These are phyloP conservation scores for Orthosia incerta DNA, from an alignment of 2,888 invertebrate genomes.

Conservation along the genomic window DNA sequence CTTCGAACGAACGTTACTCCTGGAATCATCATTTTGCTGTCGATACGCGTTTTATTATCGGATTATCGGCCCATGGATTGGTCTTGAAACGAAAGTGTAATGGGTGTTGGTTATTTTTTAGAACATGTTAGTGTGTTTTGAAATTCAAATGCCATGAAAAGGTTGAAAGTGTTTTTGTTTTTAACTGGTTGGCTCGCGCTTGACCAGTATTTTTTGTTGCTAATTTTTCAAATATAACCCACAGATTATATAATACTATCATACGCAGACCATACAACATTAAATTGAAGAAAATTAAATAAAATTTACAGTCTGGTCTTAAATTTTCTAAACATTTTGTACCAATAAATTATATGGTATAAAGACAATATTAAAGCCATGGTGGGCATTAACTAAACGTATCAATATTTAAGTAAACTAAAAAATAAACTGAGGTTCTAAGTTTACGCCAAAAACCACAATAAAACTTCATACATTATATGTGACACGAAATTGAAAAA, in stretches of 20 bases:
- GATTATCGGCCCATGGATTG: constrained; percentile 9
- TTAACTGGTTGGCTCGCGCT: no score
- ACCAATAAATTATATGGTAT: not conserved
- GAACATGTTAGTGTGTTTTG: not conserved
- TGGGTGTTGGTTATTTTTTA: constrained; percentile 2
- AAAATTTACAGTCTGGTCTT: not conserved
- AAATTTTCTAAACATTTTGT: not conserved
- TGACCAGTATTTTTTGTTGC: no score
- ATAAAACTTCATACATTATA: not conserved
- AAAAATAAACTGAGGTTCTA: constrained; percentile 5
- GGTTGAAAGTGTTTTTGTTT: no score
- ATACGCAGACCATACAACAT: not conserved
- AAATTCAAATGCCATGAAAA: not conserved
- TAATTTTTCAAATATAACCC: not conserved
- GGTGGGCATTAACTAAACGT: not conserved
- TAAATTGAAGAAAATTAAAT: not conserved
- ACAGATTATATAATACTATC: no score
- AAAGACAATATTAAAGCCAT: not conserved
- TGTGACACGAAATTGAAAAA: no score
- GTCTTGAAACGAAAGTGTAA: constrained; percentile 20
- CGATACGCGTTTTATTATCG: constrained; percentile 36
- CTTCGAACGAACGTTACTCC: constrained; percentile 14
- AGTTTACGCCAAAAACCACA: constrained; percentile 12
- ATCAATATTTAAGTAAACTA: constrained; percentile 11
- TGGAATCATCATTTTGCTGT: constrained; percentile 42